Evolutionary conservation across 2,888 invertebrate species (phyloP).

Genomic region (Volucella bombylans): DNA sequence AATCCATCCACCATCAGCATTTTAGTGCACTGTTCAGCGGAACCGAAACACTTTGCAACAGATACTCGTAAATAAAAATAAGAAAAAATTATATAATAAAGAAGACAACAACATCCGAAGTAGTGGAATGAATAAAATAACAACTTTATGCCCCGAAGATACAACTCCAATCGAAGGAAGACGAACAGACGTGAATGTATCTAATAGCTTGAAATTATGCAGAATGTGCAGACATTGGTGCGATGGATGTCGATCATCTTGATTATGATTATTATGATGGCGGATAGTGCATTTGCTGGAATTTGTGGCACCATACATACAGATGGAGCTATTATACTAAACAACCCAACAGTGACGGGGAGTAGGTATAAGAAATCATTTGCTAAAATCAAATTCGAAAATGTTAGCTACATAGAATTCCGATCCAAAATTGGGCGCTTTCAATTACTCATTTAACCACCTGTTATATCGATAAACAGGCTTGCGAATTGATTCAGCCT

Average conservation of each 20-base stretch:
- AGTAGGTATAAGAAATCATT: too few relatives aligned
- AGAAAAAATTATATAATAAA: conserved; percentile 32
- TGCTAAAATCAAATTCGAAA: too few relatives aligned
- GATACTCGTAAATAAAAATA: conserved; percentile 1
- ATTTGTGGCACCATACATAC: background rate
- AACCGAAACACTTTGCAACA: conserved; percentile 9
- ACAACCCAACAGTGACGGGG: too few relatives aligned
- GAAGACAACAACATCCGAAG: conserved; percentile 15
- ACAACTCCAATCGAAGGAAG: conserved; percentile 17
- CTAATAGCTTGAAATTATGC: conserved; percentile 65
- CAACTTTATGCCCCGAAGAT: conserved; percentile 54
- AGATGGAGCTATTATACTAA: too few relatives aligned
- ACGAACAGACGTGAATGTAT: conserved; percentile 42
- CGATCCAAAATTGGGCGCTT: too few relatives aligned
- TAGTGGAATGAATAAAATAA: conserved; percentile 21
- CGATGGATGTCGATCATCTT: conserved; percentile 53
- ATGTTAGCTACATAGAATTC: too few relatives aligned
- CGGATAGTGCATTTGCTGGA: conserved; percentile 38
- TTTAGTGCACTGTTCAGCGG: background rate
- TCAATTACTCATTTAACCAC: too few relatives aligned
- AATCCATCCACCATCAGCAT: conserved; percentile 27
- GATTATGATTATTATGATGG: conserved; percentile 64
- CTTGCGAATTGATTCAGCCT: too few relatives aligned
- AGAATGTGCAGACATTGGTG: conserved; percentile 45
- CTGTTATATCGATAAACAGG: too few relatives aligned